Evolutionary conservation across 2,113 vertebrate genomes (phyloP).

Genomic region (Excalfactoria chinensis): DNA sequence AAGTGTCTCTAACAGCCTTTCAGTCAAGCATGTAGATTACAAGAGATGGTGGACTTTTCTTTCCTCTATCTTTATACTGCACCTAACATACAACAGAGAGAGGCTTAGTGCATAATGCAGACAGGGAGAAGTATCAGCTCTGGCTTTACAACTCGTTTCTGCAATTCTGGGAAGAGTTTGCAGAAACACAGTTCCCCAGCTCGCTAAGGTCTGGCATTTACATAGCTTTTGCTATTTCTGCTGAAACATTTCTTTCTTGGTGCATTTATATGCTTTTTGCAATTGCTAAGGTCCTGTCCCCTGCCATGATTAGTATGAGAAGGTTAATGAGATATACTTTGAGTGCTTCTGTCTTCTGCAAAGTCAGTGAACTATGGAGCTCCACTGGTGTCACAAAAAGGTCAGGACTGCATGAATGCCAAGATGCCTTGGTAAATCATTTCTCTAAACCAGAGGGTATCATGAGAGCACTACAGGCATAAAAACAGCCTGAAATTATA

Average conservation of each 20-base stretch:
- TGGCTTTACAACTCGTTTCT: slow-evolving; percentile 30
- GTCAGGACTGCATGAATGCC: slow-evolving; percentile 24
- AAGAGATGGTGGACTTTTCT: slow-evolving; percentile 32
- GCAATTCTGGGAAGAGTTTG: slow-evolving; percentile 46
- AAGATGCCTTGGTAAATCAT: slow-evolving; percentile 8
- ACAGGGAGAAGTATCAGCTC: not conserved
- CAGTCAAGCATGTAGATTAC: slow-evolving; percentile 42
- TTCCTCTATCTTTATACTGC: slow-evolving; percentile 28
- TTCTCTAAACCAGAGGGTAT: not conserved
- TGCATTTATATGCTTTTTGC: slow-evolving; percentile 61
- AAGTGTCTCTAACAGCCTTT: slow-evolving; percentile 61
- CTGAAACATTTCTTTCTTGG: slow-evolving; percentile 51
- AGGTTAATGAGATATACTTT: slow-evolving; percentile 72
- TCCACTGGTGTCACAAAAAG: slow-evolving; percentile 22
- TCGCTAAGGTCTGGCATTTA: slow-evolving; percentile 58
- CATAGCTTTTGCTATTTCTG: slow-evolving; percentile 54
- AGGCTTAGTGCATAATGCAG: not conserved
- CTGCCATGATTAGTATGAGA: slow-evolving; percentile 69
- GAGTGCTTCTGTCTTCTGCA: slow-evolving; percentile 44
- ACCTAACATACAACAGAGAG: not conserved
- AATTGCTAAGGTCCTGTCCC: slow-evolving; percentile 51
- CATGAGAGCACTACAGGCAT: not conserved
- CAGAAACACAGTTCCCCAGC: slow-evolving; percentile 7
- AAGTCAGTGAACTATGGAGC: slow-evolving; percentile 25
- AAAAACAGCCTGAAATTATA: not conserved